phyloP scores from a whole-genome alignment of 2,797 vertebrate genomes.

The Hybognathus amarus region DNA sequence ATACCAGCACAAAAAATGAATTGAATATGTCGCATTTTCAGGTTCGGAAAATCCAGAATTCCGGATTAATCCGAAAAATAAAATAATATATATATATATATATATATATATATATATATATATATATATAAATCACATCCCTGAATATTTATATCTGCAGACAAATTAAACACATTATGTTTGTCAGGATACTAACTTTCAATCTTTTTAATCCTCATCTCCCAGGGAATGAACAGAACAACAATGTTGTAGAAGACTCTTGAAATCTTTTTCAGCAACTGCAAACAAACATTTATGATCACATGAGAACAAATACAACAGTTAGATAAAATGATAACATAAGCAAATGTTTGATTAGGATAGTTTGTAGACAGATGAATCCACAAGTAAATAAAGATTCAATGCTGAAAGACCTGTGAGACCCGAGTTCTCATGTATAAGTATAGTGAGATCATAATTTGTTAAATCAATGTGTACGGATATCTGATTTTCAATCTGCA shows the following conservation, averaged over 20 bases:
- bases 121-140: too few species aligned
- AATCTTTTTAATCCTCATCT: conserved; percentile 98
- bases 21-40: too few species aligned
- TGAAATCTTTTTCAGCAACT: conserved; percentile 92
- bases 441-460: neutral
- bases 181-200: conserved; percentile 85
- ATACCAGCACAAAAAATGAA: too few species aligned
- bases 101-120: too few species aligned
- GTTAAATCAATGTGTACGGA: conserved; percentile 43
- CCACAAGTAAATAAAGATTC: neutral
- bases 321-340: neutral
- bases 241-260: conserved; percentile 90
- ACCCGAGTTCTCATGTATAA: neutral
- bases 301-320: neutral
- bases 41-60: too few species aligned
- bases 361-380: neutral
- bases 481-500: conserved; percentile 68
- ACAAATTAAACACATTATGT: neutral
- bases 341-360: neutral
- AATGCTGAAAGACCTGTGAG: neutral
- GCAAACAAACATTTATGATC: conserved; percentile 32
- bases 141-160: neutral
- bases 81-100: too few species aligned
- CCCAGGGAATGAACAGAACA: conserved; percentile 95
- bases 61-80: too few species aligned